These are phyloP conservation scores for Mustelus asterias DNA, from an alignment of 2,113 vertebrate genomes.

Conservation along the genomic window DNA sequence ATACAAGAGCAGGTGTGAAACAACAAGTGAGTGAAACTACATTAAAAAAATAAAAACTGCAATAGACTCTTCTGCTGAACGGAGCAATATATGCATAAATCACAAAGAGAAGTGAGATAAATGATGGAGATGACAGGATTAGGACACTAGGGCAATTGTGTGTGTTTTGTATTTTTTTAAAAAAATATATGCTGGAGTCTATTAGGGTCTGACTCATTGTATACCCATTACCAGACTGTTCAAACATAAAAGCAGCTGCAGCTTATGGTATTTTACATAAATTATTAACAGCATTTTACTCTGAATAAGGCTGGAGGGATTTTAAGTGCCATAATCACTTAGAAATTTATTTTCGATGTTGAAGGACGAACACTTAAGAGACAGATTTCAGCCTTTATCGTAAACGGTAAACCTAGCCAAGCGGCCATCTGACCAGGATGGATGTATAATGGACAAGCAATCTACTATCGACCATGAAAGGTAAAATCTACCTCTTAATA, in stretches of 20 bases:
- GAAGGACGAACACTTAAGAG: background rate
- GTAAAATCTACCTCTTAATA: background rate
- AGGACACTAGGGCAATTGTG: background rate
- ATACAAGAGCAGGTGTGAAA: background rate
- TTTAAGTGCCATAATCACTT: background rate
- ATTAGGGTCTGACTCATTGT: background rate
- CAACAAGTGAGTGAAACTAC: background rate
- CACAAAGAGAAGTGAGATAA: background rate
- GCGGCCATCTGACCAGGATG: background rate
- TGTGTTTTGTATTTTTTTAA: background rate
- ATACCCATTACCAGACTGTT: background rate
- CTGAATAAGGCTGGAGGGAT: constrained; percentile 7
- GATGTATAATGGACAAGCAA: background rate
- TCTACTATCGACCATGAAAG: too few relatives aligned
- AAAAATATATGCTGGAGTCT: background rate
- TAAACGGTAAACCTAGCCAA: background rate
- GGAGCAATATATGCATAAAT: background rate
- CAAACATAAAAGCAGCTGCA: constrained; percentile 3
- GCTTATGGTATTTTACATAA: constrained; percentile 5
- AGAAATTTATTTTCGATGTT: background rate
- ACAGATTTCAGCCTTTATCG: background rate
- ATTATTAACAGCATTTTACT: constrained; percentile 4
- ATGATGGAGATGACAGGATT: background rate
- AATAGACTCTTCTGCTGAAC: background rate
- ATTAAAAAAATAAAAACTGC: background rate